phyloP scores from a whole-genome alignment of 2,113 vertebrate genomes.

The Romanogobio albipinnatus region DNA sequence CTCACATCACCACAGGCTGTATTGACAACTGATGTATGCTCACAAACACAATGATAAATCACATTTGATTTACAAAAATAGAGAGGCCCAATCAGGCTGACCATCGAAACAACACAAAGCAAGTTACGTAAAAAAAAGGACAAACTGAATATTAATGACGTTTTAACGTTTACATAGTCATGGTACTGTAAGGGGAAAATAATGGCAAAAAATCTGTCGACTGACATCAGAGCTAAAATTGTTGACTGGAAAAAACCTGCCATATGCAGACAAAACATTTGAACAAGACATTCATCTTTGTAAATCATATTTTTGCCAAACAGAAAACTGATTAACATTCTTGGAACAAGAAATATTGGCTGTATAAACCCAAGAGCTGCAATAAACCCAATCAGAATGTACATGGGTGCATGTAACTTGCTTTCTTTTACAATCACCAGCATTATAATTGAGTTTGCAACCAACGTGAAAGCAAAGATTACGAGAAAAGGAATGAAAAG shows the following conservation, averaged over 20 bases:
- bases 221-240: conserved; percentile 66
- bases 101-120: conserved; percentile 11
- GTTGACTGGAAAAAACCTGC: conserved; percentile 57
- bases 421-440: conserved; percentile 40
- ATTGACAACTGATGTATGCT: conserved; percentile 69
- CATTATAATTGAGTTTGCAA: conserved; percentile 19
- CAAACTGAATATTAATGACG: conserved; percentile 9
- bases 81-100: conserved; percentile 9
- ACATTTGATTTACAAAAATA: conserved; percentile 60
- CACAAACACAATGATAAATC: conserved; percentile 66
- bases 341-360: conserved; percentile 49
- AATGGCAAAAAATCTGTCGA: conserved; percentile 61
- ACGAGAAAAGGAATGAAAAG: conserved; percentile 34
- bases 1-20: conserved; percentile 64
- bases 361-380: conserved; percentile 50
- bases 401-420: conserved; percentile 41
- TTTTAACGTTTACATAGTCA: conserved; percentile 25
- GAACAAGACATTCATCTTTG: conserved; percentile 46
- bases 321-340: conserved; percentile 47
- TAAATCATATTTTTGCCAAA: conserved; percentile 48
- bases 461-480: conserved; percentile 27
- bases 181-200: conserved; percentile 53
- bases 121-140: conserved; percentile 35
- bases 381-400: conserved; percentile 40
- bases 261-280: conserved; percentile 55